A percentile compares a stretch with the other conserved stretches of the same genome.
Evolutionary conservation across 1,140 invertebrate genomes (phyloP).

Genomic region (Kradibia gibbosae): DNA sequence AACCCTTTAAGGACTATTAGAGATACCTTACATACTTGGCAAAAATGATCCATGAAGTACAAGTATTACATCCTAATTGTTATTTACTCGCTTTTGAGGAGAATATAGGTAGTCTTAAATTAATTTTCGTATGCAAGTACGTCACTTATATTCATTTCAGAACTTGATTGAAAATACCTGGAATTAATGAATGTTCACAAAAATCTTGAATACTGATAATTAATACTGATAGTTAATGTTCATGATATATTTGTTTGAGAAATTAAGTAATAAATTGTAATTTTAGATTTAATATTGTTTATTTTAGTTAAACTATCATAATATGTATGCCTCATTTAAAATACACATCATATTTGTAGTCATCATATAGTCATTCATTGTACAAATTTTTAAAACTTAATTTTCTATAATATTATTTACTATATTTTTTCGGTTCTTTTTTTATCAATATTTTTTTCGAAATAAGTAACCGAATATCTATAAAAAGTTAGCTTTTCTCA

Average conservation of each 20-base stretch:
- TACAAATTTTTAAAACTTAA: no score
- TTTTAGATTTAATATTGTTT: constrained; percentile 2
- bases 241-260: background rate
- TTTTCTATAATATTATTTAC: no score
- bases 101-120: no score
- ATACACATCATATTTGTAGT: no score
- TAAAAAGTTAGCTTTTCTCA: no score
- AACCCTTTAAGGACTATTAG: background rate
- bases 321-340: background rate
- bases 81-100: background rate
- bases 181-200: background rate
- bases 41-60: constrained; percentile 14
- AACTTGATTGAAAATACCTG: background rate
- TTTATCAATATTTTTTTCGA: no score
- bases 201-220: background rate
- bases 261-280: constrained; percentile 8
- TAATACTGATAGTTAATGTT: no score
- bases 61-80: constrained; percentile 41
- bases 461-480: no score
- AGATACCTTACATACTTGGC: background rate
- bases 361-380: no score
- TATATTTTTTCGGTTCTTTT: no score
- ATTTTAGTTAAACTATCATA: background rate
- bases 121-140: background rate
- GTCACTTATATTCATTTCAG: background rate